A percentile compares a stretch with the other conserved stretches of the same genome.
Conservation (phyloP, 2,888 invertebrate species). For the Acanthoscelides obtectus region DNA sequence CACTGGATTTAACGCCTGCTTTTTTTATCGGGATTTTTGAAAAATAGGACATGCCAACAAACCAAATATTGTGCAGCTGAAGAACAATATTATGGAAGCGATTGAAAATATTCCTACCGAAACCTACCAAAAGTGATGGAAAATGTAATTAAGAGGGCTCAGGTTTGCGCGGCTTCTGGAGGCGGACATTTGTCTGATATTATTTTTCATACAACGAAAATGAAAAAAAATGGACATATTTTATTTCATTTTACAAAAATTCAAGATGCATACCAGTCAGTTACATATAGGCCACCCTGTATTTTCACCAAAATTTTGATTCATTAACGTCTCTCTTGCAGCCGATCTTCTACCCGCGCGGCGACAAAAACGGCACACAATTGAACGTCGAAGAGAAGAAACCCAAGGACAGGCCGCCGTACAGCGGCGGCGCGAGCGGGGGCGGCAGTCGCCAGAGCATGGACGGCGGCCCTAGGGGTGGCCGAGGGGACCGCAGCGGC, state of each 20-base stretch:
- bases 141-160: no score
- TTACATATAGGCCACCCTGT: neutral
- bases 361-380: constrained; percentile 68
- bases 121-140: no score
- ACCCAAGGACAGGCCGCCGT: constrained; percentile 57
- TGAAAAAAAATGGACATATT: no score
- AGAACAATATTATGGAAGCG: no score
- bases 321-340: constrained; percentile 36
- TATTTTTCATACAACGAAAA: neutral
- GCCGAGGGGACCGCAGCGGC: constrained; percentile 39
- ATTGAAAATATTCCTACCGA: no score
- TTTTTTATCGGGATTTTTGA: no score
- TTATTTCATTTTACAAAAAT: neutral
- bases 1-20: no score
- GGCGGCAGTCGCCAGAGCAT: constrained; percentile 44
- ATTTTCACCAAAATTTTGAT: no score
- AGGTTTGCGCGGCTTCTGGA: no score
- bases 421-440: constrained; percentile 46
- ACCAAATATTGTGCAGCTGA: no score
- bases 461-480: constrained; percentile 43
- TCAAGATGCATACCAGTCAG: neutral
- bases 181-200: no score
- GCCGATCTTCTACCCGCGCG: constrained; percentile 75
- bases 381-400: constrained; percentile 94
- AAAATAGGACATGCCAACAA: no score